Evolutionary conservation across 2,797 vertebrate genomes (phyloP), one percentile per base, ranked within the genome.

Genomic region (Acanthopagrus latus): DNA sequence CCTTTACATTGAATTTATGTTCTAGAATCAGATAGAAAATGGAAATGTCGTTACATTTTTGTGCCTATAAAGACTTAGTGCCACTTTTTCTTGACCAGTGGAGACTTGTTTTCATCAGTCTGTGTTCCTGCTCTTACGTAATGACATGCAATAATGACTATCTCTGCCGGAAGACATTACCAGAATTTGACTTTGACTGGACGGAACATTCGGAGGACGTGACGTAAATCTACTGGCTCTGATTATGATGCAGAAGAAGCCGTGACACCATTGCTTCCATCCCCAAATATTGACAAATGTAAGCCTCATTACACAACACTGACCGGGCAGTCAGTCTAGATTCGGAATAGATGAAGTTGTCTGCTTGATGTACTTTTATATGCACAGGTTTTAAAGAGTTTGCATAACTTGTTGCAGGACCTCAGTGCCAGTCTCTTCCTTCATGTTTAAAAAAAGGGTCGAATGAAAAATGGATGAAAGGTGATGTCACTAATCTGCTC

Each of bases 241-340:
- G 64, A 81, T 84, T 78, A 75, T 54, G 54, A 44, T 17, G 50
- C 68, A 62, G 72, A 54, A 56, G 10, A 41, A 68, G 27, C 64
- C 64, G 44, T 57, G 69, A 70, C 55, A 59, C 64, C 44, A 10
- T n/a, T 25, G 5, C 64, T 27, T 76, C 58, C 43, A 43, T 78
- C 76, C 57, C n/a, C 67, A 82, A 73, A 86, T 78, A 82, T 80
- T 87, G 88, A 90, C 75, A 58, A 78, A 79, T 60, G 58, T 67
- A 71, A 77, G 74, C 72, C 78, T 85, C 64, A 44, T 86, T 83
- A 83, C 84, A 86, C 80, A 84, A 21, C 79, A 50, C 48, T 71
- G 64, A 82, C 82, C 73, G 58, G 27, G 50, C 83, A 77, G 78
- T 83, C 64, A 9, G 56, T 72, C 76, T 64, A 63, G 60, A 66